Evolutionary conservation across 2,113 vertebrate species (phyloP).

Genomic region (Falco punctatus): DNA sequence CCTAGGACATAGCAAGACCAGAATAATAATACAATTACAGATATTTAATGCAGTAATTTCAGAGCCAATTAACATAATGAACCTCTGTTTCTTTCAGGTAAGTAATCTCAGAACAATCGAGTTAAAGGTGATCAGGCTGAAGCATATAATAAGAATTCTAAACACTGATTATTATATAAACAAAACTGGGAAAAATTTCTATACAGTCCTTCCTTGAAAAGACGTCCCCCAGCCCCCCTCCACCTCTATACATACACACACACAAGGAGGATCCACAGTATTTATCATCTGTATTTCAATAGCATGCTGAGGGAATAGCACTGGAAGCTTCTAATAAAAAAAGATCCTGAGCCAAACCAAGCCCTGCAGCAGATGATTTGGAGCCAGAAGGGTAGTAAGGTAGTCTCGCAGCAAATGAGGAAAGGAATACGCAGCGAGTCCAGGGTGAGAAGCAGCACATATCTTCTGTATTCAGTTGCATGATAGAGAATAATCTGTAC

Average conservation of each 20-base stretch:
- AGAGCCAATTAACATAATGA: conserved; percentile 49
- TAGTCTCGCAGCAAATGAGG: background rate
- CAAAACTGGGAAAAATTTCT: background rate
- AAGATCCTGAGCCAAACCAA: background rate
- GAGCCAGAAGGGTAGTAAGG: background rate
- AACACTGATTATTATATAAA: background rate
- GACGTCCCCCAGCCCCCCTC: background rate
- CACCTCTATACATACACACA: background rate
- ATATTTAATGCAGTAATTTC: conserved; percentile 35
- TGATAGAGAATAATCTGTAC: background rate
- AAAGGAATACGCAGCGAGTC: background rate
- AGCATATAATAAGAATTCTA: background rate
- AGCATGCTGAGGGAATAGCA: background rate
- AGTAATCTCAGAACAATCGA: background rate
- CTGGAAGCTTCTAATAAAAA: background rate
- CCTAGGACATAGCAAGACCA: background rate
- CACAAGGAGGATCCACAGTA: background rate
- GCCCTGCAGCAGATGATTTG: background rate
- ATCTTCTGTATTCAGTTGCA: background rate
- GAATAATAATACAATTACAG: conserved; percentile 24
- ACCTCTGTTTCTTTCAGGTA: background rate
- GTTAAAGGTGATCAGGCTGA: background rate
- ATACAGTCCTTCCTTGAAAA: background rate
- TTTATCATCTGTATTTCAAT: background rate
- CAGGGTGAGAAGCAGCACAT: background rate